Evolutionary conservation across 1,140 invertebrate genomes (phyloP), one percentile per base, ranked within the genome.

Genomic region (Bombus sibiricus): DNA sequence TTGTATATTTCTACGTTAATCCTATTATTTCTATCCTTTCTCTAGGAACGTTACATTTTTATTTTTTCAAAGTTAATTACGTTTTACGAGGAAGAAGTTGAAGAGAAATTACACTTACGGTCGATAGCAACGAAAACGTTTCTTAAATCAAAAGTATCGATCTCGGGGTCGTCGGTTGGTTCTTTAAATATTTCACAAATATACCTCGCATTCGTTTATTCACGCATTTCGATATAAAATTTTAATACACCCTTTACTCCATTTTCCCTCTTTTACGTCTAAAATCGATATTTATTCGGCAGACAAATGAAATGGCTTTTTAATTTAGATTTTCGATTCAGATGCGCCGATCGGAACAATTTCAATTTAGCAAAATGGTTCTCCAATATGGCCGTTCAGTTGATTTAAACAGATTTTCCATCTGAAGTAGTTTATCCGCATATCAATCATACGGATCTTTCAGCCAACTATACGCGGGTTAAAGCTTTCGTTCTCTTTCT

Each of bases 341-440:
- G 28, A 72, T 15, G 39, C 69, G 4, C 18, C 69, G 37, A 15
- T 71, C 5, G 28, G 12, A 12, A 34, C n/a, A 62, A n/a, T 72
- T 72, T 72, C n/a, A 41, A 72, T 72, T 72, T 41, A 72, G 28
- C 69, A 5, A 72, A 72, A 41, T n/a, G 69, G 4, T 39, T 28
- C 3, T 15, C 6, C 37, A 28, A 71, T n/a, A 15, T n/a, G 69
- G 22, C 37, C 4, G 69, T 41, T 15, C 39, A 1, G 41, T 72
- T n/a, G 39, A 41, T 28, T 71, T n/a, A 41, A 71, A n/a, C 28
- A 41, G 25, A 41, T 71, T 41, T 71, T 13, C 12, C 37, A 39
- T 71, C 10, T 0, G 37, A 25, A 22, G 15, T 12, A 12, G 0
- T 39, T 37, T 25, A 69, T 69, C 34, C 22, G 22, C 15, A 0